Percentiles rank a stretch among this genome's conserved stretches.
Conservation (phyloP, 2,797 vertebrate species). For the Ctenosaura bakeri region DNA sequence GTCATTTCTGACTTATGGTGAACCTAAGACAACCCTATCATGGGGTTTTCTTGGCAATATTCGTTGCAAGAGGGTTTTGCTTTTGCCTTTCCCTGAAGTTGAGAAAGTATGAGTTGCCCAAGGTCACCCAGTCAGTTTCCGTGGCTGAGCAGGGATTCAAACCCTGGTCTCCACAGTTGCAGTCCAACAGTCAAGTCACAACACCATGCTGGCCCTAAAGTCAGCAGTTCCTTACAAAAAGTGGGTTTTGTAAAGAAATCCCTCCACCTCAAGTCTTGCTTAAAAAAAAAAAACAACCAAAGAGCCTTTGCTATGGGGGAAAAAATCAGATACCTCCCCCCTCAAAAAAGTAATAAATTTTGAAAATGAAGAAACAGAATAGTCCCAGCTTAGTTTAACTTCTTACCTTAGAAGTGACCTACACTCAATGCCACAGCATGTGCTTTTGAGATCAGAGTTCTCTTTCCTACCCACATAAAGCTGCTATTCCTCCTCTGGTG, state of each 20-base stretch:
- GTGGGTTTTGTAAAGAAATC: slow-evolving; percentile 3
- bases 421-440: slow-evolving; percentile 26
- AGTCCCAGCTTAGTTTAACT: slow-evolving; percentile 29
- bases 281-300: background rate
- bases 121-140: too few species aligned
- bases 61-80: too few species aligned
- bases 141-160: too few species aligned
- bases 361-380: slow-evolving; percentile 51
- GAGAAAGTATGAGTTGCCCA: too few species aligned
- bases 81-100: too few species aligned
- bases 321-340: background rate
- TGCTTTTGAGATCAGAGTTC: slow-evolving; percentile 40
- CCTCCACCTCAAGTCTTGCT: slow-evolving; percentile 55
- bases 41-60: too few species aligned
- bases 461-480: background rate
- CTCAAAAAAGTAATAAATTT: background rate
- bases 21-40: too few species aligned
- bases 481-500: slow-evolving; percentile 61
- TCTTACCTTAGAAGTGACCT: slow-evolving; percentile 37
- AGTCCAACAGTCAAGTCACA: too few species aligned
- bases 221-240: slow-evolving; percentile 45
- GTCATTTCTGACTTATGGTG: too few species aligned
- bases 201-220: too few species aligned
- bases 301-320: too few species aligned
- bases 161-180: too few species aligned